Conservation (phyloP, 2,888 invertebrate species). For the Eristalinus sepulchralis region DNA sequence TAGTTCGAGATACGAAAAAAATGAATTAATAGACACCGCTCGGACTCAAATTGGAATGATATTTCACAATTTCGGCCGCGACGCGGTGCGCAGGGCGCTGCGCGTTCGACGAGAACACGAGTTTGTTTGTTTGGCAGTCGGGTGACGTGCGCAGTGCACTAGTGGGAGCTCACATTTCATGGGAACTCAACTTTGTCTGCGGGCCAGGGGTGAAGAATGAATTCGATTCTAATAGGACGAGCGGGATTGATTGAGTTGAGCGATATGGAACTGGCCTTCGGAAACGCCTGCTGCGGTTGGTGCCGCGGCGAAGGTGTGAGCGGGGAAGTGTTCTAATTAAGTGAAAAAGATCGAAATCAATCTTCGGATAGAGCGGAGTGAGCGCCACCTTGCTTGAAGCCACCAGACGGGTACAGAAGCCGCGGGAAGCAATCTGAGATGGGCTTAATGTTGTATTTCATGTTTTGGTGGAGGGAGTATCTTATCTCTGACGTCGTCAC, state of each 20-base stretch:
- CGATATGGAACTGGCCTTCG: neutral
- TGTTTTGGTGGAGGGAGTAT: no score
- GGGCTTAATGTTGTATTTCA: no score
- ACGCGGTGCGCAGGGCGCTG: neutral
- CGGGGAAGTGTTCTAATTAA: neutral
- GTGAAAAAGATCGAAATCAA: neutral
- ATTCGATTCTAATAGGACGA: neutral
- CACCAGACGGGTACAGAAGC: neutral
- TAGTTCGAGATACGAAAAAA: conserved; percentile 3
- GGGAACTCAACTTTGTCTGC: conserved; percentile 23
- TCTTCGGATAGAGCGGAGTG: neutral
- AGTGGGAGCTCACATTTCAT: conserved; percentile 51
- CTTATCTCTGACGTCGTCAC: no score
- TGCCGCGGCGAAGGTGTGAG: neutral
- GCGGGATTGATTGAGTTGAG: neutral
- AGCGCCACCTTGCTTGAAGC: neutral
- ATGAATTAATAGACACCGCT: conserved; percentile 53
- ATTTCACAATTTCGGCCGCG: conserved; percentile 46
- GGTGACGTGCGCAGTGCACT: conserved; percentile 25
- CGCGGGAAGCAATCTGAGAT: no score
- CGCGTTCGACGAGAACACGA: neutral
- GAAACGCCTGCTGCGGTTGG: neutral
- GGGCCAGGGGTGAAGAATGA: neutral
- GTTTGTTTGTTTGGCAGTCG: conserved; percentile 25
- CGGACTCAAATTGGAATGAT: conserved; percentile 39